Conservation (phyloP, 2,888 invertebrate species). For the Pseudoips prasinana region DNA sequence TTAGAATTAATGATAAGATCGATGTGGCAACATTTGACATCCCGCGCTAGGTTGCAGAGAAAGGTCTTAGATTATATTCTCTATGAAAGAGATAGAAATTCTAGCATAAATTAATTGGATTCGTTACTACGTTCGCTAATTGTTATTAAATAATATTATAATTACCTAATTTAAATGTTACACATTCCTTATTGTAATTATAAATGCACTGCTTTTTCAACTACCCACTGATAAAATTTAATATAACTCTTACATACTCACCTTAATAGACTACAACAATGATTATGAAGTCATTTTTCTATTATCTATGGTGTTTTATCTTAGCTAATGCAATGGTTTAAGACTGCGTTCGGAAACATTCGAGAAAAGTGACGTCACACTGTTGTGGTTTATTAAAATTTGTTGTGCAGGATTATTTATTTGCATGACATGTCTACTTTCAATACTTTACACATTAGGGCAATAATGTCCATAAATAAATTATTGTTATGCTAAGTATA, state of each 20-base stretch:
- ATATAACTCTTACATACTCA: no score
- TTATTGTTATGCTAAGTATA: conserved; percentile 75
- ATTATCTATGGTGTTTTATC: no score
- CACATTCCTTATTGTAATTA: conserved; percentile 24
- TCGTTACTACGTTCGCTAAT: conserved; percentile 21
- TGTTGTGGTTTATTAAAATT: conserved; percentile 22
- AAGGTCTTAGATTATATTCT: no score
- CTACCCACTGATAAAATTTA: conserved; percentile 16
- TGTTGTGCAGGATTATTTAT: conserved; percentile 25
- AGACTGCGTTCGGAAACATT: no score
- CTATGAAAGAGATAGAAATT: no score
- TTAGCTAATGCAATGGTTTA: no score
- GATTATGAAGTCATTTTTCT: no score
- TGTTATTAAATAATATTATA: conserved; percentile 13
- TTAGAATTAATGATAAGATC: conserved; percentile 2
- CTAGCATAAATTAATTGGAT: conserved; percentile 12
- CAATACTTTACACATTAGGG: conserved; percentile 34
- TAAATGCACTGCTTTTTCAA: conserved; percentile 31
- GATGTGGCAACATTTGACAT: conserved; percentile 9
- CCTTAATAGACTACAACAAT: no score
- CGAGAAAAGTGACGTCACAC: no score
- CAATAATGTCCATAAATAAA: conserved; percentile 44
- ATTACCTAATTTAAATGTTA: conserved; percentile 15
- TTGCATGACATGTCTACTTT: conserved; percentile 35
- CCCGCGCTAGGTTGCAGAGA: conserved; percentile 16